Percentiles rank a stretch among this genome's conserved stretches.
Evolutionary conservation across 2,113 vertebrate genomes (phyloP).

Genomic region (Heloderma charlesbogerti): DNA sequence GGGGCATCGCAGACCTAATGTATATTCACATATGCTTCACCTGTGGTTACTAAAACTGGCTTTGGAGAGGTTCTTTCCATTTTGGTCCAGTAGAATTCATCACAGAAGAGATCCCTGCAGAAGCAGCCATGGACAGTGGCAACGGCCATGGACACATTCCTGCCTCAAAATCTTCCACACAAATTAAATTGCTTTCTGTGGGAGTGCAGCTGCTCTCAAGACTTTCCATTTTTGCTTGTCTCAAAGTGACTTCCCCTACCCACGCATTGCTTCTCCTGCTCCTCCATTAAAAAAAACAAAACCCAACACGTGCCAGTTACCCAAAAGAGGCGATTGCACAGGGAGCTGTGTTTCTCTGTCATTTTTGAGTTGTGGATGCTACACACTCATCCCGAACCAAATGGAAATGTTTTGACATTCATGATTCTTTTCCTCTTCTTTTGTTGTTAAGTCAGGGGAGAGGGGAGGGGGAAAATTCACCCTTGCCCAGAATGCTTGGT

Average conservation of each 20-base stretch:
- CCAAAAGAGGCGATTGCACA: background rate
- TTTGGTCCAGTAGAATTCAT: background rate
- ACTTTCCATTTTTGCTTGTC: slow-evolving; percentile 14
- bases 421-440: background rate
- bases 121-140: background rate
- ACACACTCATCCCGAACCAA: slow-evolving; percentile 5
- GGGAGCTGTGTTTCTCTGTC: slow-evolving; percentile 15
- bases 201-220: slow-evolving; percentile 23
- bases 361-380: background rate
- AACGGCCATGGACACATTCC: background rate
- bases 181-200: slow-evolving; percentile 27
- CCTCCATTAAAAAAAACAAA: background rate
- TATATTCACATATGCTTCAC: background rate
- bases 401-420: slow-evolving; percentile 48
- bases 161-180: background rate
- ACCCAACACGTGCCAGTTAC: background rate
- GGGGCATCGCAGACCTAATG: no score
- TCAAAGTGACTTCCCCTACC: slow-evolving; percentile 8
- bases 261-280: background rate
- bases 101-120: no score
- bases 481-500: slow-evolving; percentile 23
- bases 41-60: background rate
- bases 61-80: background rate
- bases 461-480: slow-evolving; percentile 49
- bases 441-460: slow-evolving; percentile 26